Evolutionary conservation across 2,113 vertebrate genomes (phyloP), one percentile per base, ranked within the genome.

Genomic region (Thunnus maccoyii): DNA sequence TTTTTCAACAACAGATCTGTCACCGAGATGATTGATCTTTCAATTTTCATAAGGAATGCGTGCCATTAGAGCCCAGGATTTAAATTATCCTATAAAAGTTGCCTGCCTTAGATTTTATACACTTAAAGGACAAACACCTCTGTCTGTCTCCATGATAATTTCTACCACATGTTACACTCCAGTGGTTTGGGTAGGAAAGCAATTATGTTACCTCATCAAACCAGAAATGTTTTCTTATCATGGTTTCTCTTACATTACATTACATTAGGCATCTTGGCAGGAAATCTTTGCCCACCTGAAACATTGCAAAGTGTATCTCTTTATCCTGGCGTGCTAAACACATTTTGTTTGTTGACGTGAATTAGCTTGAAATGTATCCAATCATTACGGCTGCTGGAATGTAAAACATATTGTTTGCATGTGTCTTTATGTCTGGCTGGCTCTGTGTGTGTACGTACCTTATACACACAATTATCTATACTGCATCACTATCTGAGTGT

Each of bases 151-250:
- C 92, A 88, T 75, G 66, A 86, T 95, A 94, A 95, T 93, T 92
- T 84, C 88, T 86, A 88, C 90, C 94, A 94, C 93, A 93, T 94
- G 94, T 91, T 91, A 87, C 92, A 93, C 93, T 95, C 92, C 90
- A 89, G 92, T 79, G 91, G 83, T 88, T 93, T 79, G 90, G 86
- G 72, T 75, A 91, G 91, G 87, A 67, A 91, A 90, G 90, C 93
- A 94, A 95, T 95, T 95, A 94, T 91, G 85, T 93, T 94, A 91
- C 91, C 93, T 94, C 92, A 91, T 95, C 93, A 95, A 91, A 94
- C 88, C 79, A 87, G 82, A 91, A 86, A 89, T 94, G 87, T 93
- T 94, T 94, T 92, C 85, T 92, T 93, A 91, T 92, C 90, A 81
- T 89, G 88, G 76, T 68, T 89, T 91, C 77, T 85, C 66, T 83